Conservation (phyloP, 2,113 vertebrate genomes). For the Channa maculata region DNA sequence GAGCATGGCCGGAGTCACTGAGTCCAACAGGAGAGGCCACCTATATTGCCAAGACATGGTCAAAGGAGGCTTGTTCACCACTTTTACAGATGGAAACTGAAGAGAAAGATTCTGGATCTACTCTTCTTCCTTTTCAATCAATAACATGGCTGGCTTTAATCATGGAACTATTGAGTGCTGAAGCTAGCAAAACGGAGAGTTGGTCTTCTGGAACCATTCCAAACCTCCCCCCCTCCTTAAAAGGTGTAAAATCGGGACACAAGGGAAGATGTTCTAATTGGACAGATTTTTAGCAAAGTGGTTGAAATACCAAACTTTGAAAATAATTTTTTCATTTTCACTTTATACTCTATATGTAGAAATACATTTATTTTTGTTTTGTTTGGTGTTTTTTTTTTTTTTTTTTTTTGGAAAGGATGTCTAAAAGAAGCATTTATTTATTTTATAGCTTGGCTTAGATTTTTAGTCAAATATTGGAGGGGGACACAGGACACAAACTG, state of each 20-base stretch:
- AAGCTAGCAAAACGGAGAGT: slow-evolving; percentile 72
- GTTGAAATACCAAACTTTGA: slow-evolving; percentile 12
- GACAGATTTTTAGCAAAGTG: slow-evolving; percentile 21
- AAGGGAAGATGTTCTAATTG: slow-evolving; percentile 39
- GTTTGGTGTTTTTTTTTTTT: too few species aligned
- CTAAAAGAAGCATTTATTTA: too few species aligned
- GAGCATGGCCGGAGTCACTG: slow-evolving; percentile 73
- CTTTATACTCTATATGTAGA: neutral
- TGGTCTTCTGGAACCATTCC: slow-evolving; percentile 74
- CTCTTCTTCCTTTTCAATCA: slow-evolving; percentile 74
- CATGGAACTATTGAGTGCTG: slow-evolving; percentile 73
- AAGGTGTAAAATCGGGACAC: slow-evolving; percentile 49
- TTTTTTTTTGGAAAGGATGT: neutral
- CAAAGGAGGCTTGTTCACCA: slow-evolving; percentile 66
- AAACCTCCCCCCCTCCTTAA: slow-evolving; percentile 45
- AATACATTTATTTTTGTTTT: neutral
- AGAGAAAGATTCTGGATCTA: slow-evolving; percentile 59
- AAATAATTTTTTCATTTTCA: slow-evolving; percentile 32
- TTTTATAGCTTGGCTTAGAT: too few species aligned
- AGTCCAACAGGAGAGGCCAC: slow-evolving; percentile 71
- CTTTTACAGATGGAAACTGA: slow-evolving; percentile 65
- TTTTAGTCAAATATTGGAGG: neutral
- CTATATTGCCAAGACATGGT: slow-evolving; percentile 76
- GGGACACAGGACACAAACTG: slow-evolving; percentile 12
- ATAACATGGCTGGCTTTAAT: slow-evolving; percentile 79